These are phyloP conservation scores for Lithophane semibrunnea DNA, from an alignment of 2,888 invertebrate genomes.

Conservation along the genomic window DNA sequence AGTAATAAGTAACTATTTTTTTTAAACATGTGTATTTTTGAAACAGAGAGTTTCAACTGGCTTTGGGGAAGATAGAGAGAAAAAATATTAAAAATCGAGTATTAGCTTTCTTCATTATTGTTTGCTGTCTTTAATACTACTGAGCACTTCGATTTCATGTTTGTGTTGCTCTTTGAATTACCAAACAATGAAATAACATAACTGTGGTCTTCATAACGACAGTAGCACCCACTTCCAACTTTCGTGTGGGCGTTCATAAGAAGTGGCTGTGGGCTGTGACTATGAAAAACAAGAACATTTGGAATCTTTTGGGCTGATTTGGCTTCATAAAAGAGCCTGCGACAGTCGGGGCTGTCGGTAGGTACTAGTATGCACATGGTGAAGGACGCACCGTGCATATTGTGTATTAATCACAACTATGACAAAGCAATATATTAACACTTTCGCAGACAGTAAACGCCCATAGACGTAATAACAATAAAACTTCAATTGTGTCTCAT, in stretches of 20 bases:
- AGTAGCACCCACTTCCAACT: neutral
- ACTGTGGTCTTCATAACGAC: neutral
- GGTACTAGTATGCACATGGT: no score
- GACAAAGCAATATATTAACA: neutral
- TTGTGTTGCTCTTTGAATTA: conserved; percentile 19
- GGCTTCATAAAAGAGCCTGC: neutral
- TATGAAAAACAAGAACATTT: neutral
- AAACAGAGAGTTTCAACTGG: neutral
- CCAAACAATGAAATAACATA: conserved; percentile 16
- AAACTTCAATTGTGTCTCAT: no score
- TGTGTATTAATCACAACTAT: neutral
- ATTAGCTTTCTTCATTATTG: neutral
- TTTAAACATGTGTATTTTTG: neutral
- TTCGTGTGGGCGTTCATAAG: neutral
- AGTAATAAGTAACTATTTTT: neutral
- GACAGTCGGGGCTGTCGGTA: no score
- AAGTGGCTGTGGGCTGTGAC: neutral
- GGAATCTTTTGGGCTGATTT: neutral
- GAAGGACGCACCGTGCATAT: no score
- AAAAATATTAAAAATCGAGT: neutral
- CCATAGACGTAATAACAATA: no score
- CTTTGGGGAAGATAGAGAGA: no score
- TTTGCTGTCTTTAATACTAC: neutral
- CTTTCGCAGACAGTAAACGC: no score
- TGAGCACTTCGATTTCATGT: neutral